A percentile compares a stretch with the other conserved stretches of the same genome.
Evolutionary conservation across 2,888 invertebrate genomes (phyloP).

Genomic region (Neoaliturus tenellus): DNA sequence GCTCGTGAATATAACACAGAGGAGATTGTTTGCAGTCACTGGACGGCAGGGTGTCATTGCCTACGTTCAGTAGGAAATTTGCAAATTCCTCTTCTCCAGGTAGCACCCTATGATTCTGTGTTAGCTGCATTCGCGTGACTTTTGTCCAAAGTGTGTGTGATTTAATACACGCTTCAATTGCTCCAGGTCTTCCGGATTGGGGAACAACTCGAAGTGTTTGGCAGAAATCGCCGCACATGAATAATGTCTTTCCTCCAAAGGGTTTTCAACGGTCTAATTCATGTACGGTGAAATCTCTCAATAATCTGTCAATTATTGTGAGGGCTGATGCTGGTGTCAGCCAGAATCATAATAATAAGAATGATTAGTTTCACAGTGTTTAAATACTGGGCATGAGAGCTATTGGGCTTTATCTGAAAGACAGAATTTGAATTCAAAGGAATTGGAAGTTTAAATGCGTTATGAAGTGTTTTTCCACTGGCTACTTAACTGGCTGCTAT

Average conservation of each 20-base stretch:
- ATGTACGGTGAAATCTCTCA: constrained; percentile 7
- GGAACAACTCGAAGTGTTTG: constrained; percentile 20
- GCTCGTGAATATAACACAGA: constrained; percentile 5
- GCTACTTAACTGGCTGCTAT: too few relatives aligned
- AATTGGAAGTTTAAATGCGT: too few relatives aligned
- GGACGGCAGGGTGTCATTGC: constrained; percentile 14
- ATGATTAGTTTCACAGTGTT: too few relatives aligned
- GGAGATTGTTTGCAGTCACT: constrained; percentile 8
- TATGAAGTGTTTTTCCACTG: too few relatives aligned
- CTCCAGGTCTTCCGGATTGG: constrained; percentile 19
- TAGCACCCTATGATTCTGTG: constrained; percentile 19
- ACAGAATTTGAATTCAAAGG: too few relatives aligned
- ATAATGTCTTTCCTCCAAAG: constrained; percentile 19
- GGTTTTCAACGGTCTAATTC: constrained; percentile 27
- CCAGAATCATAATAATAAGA: too few relatives aligned
- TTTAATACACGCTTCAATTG: constrained; percentile 24
- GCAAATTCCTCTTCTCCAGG: constrained; percentile 24
- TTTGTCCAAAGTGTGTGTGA: neutral
- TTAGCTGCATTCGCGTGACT: constrained; percentile 7
- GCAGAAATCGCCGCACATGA: neutral
- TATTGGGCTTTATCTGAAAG: too few relatives aligned
- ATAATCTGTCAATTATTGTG: constrained; percentile 27
- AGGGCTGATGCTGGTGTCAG: too few relatives aligned
- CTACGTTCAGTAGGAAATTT: constrained; percentile 13
- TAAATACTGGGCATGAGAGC: too few relatives aligned